Base-by-base conservation (phyloP, 92 coral and sea anemone genomes). In the Umimayanthus chanpuru region DNA sequence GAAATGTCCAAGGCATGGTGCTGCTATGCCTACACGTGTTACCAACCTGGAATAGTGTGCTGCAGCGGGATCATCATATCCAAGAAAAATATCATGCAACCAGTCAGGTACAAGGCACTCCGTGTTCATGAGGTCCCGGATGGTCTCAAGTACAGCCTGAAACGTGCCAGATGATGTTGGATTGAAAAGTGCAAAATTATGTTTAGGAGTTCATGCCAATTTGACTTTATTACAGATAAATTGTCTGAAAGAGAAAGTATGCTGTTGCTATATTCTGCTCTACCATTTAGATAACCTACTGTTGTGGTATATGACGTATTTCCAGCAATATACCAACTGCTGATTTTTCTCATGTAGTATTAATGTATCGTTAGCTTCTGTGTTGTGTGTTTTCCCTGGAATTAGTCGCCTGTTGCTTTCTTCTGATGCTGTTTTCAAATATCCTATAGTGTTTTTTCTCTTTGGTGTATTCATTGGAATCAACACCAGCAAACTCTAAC, bases 81-180 rank as follows among this genome's bases (percentile, higher is more conserved):
- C 99, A 65, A 97, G 98, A 68, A 97, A 97, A 32, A 97, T 97
- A 76, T 97, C 99, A 66, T 97, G 98, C 4, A 97, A 90, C 99
- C 99, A 97, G 58, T 97, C 99, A 32, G 99, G 99, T 11, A 97
- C 98, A 26, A 97, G 95, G 71, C 99, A 97, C 65, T 96, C 98
- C 32, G 99, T 96, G 89, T 97, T 97, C 99, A 97, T 95, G 77
- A 97, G 88, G 86, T 94, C 96, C 56, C 99, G 92, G 81, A 97
- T 97, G 79, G 99, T 97, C 90, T 97, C 99, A 49, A 97, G 76
- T 43, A 97, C 99, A 81, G 99, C 99, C 99, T 97, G 41, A 55
- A 91, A 28, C 1, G 55, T 36, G 43, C 77, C 25, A 23, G 2
- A 40, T 32, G 71, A 64, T 32, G 25, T 74, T 74, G 28, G 79